Conservation (phyloP, 2,797 vertebrate genomes). For the Arvicola amphibius region DNA sequence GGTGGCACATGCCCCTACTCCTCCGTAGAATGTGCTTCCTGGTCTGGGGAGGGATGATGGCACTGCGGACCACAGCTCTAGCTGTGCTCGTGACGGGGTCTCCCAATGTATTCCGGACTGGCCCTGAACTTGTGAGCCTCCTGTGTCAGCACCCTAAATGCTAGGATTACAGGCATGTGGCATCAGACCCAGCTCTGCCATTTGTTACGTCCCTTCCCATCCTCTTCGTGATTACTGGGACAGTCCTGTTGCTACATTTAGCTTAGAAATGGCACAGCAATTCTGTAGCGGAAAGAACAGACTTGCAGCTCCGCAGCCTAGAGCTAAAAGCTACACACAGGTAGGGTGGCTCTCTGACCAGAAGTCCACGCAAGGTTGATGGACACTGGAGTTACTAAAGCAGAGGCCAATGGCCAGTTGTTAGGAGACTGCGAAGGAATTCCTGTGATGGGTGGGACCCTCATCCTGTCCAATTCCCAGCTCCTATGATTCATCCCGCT, state of each 20-base stretch:
- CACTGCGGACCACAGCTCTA: neutral
- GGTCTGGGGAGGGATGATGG: neutral
- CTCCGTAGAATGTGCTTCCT: neutral
- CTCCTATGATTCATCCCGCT: constrained; percentile 78
- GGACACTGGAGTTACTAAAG: constrained; percentile 66
- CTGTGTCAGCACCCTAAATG: neutral
- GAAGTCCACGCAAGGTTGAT: constrained; percentile 12
- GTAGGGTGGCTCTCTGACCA: neutral
- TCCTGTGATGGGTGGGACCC: constrained; percentile 79
- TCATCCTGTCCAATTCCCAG: constrained; percentile 75
- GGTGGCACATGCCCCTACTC: neutral
- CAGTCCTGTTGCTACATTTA: neutral
- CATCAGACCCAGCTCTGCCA: neutral
- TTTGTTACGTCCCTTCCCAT: neutral
- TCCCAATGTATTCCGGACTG: neutral
- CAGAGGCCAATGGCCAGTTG: constrained; percentile 69
- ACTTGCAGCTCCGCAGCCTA: neutral
- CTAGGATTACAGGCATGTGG: neutral
- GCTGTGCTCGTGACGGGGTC: neutral
- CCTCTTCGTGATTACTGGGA: neutral
- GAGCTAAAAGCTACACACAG: neutral
- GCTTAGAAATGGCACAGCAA: neutral
- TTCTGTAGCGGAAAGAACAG: neutral
- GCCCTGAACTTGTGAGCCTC: neutral
- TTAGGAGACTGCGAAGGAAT: constrained; percentile 74